Evolutionary conservation across 2,888 invertebrate species (phyloP), one percentile per base, ranked within the genome.

Genomic region (Spodoptera littoralis): DNA sequence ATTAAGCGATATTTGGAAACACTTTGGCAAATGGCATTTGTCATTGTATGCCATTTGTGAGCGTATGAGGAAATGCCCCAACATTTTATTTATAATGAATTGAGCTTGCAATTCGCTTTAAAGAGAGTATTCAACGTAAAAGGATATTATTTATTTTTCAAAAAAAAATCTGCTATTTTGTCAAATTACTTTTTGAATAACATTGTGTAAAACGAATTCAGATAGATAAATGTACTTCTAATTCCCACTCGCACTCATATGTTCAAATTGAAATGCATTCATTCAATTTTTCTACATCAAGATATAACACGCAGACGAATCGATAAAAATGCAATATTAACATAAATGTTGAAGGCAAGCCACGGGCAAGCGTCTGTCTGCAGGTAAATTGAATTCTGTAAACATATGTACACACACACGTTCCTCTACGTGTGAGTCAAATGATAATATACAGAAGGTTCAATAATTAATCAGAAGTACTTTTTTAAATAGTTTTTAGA

Each of bases 331-430:
- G 52, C 69, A 54, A 74, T 72, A 73, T 72, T 72, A 69, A 64
- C 74, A 73, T 69, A 73, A 73, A 73, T 64, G 49, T 64, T 30
- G 64, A 50, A 71, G 64, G 36, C 44, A 56, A 55, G 64, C 75
- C 77, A 58, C 64, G 48, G 61, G 75, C 59, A 42, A 64, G 47
- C 49, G 50, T 58, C 63, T 44, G 75, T 68, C 77, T 74, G 61
- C 64, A 61, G 70, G 71, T 71, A 76, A 77, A 76, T 76, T 76
- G 75, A 74, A 77, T 68, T 76, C 60, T 48, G 53, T 59, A 66
- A 70, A 64, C 58, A 75, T 70, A 73, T 53, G 58, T 59, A 71
- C 47, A 53, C 13, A 49, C 46, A 49, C 46, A 53, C 60, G 42
- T 49, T 61, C 9, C 11, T 12, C n/a, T 13, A 24, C 27, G 9